Evolutionary conservation across 2,113 vertebrate genomes (phyloP).

Genomic region (Clinocottus analis): DNA sequence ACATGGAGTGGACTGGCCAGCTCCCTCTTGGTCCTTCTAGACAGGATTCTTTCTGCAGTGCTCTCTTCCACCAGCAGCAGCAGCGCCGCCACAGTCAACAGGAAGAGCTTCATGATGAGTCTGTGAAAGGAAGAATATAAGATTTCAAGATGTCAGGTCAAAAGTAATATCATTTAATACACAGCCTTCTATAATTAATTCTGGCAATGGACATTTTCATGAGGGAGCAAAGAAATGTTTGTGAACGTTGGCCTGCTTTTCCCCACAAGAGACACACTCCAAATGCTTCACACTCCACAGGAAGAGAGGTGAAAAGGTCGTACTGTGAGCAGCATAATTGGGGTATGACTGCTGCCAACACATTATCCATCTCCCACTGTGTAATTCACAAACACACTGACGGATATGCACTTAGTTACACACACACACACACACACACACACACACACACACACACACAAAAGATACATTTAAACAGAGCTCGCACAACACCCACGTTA

Average conservation of each 20-base stretch:
- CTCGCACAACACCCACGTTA: slow-evolving; percentile 41
- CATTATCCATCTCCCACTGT: background rate
- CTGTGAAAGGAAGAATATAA: slow-evolving; percentile 56
- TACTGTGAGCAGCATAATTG: slow-evolving; percentile 38
- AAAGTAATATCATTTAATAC: background rate
- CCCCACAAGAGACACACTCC: background rate
- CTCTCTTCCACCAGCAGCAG: slow-evolving; percentile 74
- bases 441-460: slow-evolving; percentile 27
- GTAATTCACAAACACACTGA: slow-evolving; percentile 28
- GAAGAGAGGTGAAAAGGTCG: slow-evolving; percentile 20
- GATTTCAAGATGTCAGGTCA: background rate
- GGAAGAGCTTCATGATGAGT: slow-evolving; percentile 71
- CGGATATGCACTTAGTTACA: background rate
- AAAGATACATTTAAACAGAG: slow-evolving; percentile 34
- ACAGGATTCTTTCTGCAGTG: slow-evolving; percentile 53
- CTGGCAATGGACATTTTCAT: background rate
- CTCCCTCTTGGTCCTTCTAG: slow-evolving; percentile 77
- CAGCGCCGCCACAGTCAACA: slow-evolving; percentile 63
- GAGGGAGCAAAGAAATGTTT: background rate
- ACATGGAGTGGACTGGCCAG: slow-evolving; percentile 87
- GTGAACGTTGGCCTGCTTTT: background rate
- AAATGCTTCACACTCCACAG: slow-evolving; percentile 26
- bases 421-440: background rate
- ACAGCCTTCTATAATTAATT: background rate
- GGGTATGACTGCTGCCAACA: slow-evolving; percentile 47